Conservation (phyloP, 2,888 invertebrate genomes). For the Busseola fusca region DNA sequence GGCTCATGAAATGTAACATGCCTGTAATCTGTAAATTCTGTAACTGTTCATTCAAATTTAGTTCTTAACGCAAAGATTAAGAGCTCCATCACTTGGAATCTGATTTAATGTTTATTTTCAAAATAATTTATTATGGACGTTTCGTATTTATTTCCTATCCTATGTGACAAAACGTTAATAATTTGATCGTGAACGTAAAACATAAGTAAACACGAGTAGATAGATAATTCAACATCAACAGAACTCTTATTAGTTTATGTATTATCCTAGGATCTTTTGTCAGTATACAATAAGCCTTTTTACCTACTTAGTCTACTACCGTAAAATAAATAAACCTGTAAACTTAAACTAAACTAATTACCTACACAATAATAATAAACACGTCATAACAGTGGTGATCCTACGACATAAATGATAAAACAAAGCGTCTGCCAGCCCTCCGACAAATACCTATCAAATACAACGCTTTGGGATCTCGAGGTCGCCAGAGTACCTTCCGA, state of each 20-base stretch:
- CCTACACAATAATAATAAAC: not conserved
- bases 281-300: not conserved
- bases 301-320: not conserved
- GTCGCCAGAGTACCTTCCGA: constrained; percentile 63
- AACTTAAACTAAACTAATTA: constrained; percentile 1
- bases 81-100: not conserved
- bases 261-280: not conserved
- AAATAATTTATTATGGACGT: not conserved
- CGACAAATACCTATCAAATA: constrained; percentile 45
- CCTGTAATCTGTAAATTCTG: not conserved
- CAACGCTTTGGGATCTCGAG: constrained; percentile 66
- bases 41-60: not conserved
- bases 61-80: no score
- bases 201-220: not conserved
- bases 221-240: not conserved
- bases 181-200: not conserved
- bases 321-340: not conserved
- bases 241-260: not conserved
- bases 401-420: constrained; percentile 15
- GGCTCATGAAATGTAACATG: not conserved
- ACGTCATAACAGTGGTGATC: not conserved
- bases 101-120: not conserved
- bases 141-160: not conserved
- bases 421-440: constrained; percentile 30
- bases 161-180: not conserved